Evolutionary conservation across 2,888 invertebrate species (phyloP).

Genomic region (Aelia acuminata): DNA sequence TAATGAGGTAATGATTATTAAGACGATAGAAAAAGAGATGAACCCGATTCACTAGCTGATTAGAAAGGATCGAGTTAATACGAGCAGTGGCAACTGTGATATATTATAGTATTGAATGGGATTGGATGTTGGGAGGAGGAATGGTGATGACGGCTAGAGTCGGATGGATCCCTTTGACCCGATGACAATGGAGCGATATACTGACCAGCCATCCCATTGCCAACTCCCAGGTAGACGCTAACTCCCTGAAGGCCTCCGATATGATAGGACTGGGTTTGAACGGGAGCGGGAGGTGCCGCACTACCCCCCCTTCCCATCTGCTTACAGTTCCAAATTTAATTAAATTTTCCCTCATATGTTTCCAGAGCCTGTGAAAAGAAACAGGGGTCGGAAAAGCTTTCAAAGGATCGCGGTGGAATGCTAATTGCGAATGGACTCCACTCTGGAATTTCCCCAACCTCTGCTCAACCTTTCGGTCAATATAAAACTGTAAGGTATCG

Average conservation of each 20-base stretch:
- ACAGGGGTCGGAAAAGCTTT: neutral
- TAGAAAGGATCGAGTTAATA: neutral
- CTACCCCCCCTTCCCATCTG: neutral
- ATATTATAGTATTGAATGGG: neutral
- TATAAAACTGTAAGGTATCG: neutral
- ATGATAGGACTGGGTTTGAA: neutral
- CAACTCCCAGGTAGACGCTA: neutral
- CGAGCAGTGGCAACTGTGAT: neutral
- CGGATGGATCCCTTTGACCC: neutral
- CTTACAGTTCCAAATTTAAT: conserved; percentile 12
- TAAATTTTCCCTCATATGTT: conserved; percentile 34
- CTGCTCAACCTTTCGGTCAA: conserved; percentile 13
- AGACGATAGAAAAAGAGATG: no score
- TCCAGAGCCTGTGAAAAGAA: conserved; percentile 4
- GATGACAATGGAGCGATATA: conserved; percentile 28
- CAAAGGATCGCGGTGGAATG: conserved; percentile 25
- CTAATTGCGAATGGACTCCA: conserved; percentile 7
- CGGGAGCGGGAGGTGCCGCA: neutral
- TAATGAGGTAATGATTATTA: no score
- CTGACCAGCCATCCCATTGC: neutral
- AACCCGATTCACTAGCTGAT: neutral
- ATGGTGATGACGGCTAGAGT: neutral
- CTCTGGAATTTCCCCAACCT: neutral
- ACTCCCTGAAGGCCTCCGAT: neutral
- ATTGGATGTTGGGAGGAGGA: neutral